These are phyloP conservation scores for Prunella fulvescens DNA, from an alignment of 2,113 vertebrate species.

Conservation along the genomic window DNA sequence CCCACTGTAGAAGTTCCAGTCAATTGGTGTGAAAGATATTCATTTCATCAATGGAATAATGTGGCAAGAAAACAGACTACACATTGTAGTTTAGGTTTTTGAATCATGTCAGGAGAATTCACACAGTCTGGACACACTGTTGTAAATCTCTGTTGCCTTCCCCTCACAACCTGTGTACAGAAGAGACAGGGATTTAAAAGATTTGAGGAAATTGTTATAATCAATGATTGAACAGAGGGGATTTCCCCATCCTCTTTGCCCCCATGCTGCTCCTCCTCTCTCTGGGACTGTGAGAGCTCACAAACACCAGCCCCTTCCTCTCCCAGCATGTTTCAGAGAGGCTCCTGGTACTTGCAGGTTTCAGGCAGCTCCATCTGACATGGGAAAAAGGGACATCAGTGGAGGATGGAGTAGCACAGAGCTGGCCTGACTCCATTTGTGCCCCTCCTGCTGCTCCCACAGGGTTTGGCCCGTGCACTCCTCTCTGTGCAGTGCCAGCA, in stretches of 20 bases:
- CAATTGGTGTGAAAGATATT: background rate
- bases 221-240: background rate
- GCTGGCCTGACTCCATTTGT: background rate
- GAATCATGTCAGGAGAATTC: background rate
- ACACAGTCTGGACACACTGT: fast-evolving
- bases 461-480: background rate
- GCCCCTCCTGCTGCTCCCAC: background rate
- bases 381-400: background rate
- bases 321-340: fast-evolving
- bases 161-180: background rate
- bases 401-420: background rate
- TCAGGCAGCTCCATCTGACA: background rate
- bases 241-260: background rate
- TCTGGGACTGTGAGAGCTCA: background rate
- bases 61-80: background rate
- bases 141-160: background rate
- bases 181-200: background rate
- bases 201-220: background rate
- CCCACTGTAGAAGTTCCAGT: background rate
- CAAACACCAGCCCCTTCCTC: background rate
- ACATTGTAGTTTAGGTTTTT: background rate
- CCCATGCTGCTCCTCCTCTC: background rate
- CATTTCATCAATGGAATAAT: background rate
- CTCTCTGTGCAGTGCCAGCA: background rate
- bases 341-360: background rate